A percentile compares a stretch with the other conserved stretches of the same genome.
Conservation (phyloP, 64 coral and sea anemone genomes). For the Platygyra sinensis region DNA sequence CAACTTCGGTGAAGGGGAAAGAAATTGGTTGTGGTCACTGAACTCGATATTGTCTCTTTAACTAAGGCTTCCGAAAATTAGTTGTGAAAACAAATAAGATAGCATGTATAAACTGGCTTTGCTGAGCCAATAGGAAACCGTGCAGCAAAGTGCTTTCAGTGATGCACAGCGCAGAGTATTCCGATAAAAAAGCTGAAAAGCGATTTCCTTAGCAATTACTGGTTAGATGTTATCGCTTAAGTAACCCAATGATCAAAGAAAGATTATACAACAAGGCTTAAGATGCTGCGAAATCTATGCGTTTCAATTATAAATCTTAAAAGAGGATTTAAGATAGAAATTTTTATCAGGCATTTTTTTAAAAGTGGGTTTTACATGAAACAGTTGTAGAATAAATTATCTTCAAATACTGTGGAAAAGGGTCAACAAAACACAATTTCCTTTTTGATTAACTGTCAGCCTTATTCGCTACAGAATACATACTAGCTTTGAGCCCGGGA, state of each 20-base stretch:
- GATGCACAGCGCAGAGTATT: background rate
- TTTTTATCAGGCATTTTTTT: background rate
- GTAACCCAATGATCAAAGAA: background rate
- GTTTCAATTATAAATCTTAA: background rate
- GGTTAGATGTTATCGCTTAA: background rate
- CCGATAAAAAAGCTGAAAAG: background rate
- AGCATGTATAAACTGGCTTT: background rate
- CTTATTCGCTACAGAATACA: background rate
- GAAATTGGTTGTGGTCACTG: too few relatives aligned
- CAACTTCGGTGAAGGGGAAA: too few relatives aligned
- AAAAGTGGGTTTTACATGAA: background rate
- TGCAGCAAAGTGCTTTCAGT: background rate
- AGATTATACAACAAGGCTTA: background rate
- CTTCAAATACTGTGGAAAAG: background rate
- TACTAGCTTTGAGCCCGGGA: background rate
- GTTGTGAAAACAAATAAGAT: background rate
- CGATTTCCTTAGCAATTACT: background rate
- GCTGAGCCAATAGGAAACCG: background rate
- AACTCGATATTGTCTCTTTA: too few relatives aligned
- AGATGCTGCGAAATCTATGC: background rate
- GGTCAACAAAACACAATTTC: background rate
- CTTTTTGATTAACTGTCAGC: background rate
- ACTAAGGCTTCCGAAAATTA: too few relatives aligned
- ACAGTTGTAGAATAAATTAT: background rate
- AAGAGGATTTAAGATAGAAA: background rate